Percentiles rank a stretch among this genome's conserved stretches.
Conservation (phyloP, 2,888 invertebrate species). For the Netelia inedita region DNA sequence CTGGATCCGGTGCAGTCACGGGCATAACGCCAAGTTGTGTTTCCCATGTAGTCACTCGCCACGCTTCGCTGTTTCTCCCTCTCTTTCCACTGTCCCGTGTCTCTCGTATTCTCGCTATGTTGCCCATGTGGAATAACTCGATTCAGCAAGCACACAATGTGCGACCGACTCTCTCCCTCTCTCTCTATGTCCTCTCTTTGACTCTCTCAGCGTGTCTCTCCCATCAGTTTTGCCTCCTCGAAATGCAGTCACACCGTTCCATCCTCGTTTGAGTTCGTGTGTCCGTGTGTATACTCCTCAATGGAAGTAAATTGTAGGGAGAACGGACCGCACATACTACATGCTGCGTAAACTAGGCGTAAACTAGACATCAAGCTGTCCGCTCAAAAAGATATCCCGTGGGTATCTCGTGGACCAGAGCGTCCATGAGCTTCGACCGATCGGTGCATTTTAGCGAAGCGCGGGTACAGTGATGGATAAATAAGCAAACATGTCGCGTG, state of each 20-base stretch:
- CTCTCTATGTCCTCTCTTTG: too few relatives aligned
- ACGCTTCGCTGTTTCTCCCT: constrained; percentile 9
- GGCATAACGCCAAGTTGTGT: constrained; percentile 69
- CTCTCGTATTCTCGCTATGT: constrained; percentile 50
- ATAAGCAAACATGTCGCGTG: constrained; percentile 11
- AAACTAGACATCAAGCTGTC: constrained; percentile 74
- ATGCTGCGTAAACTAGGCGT: constrained; percentile 69
- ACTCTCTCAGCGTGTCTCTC: constrained; percentile 43
- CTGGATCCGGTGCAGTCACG: constrained; percentile 57
- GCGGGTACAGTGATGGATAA: constrained; percentile 8
- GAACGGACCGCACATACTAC: constrained; percentile 49
- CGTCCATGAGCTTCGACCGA: not conserved
- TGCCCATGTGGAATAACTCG: constrained; percentile 61
- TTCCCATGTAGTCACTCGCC: constrained; percentile 39
- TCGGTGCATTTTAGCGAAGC: not conserved
- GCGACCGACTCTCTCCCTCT: constrained; percentile 51
- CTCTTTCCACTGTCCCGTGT: constrained; percentile 7
- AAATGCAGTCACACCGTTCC: constrained; percentile 56
- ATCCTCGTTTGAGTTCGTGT: constrained; percentile 15
- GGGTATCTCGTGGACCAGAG: constrained; percentile 1
- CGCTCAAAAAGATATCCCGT: constrained; percentile 40
- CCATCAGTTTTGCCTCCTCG: constrained; percentile 49
- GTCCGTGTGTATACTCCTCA: constrained; percentile 59
- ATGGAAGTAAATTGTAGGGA: constrained; percentile 75
- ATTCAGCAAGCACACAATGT: constrained; percentile 67